These are phyloP conservation scores for Lophotis ruficrista DNA, from an alignment of 2,113 vertebrate species.

Conservation along the genomic window DNA sequence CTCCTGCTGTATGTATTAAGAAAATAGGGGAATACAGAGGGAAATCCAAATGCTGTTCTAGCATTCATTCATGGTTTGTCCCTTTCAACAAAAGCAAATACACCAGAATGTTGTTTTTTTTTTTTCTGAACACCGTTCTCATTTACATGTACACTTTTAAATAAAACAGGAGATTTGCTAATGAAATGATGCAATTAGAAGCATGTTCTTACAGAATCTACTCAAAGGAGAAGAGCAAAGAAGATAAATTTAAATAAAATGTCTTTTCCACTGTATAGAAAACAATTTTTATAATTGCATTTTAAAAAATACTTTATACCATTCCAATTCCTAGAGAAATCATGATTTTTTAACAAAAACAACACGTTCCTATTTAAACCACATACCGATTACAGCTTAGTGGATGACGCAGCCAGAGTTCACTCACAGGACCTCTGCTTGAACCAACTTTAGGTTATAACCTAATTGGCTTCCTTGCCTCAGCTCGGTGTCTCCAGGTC, in stretches of 20 bases:
- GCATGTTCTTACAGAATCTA: neutral
- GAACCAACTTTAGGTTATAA: constrained; percentile 59
- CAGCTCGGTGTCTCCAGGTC: constrained; percentile 9
- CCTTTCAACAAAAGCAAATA: constrained; percentile 7
- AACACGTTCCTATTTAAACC: neutral
- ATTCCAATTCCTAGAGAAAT: neutral
- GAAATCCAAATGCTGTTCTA: neutral
- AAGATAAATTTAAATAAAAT: neutral
- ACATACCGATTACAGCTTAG: neutral
- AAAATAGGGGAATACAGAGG: neutral
- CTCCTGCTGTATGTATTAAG: neutral
- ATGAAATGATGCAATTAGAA: neutral
- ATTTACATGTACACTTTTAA: neutral
- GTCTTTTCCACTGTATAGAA: neutral
- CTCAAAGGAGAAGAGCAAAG: neutral
- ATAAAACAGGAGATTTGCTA: neutral
- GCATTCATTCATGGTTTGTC: neutral
- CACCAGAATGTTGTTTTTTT: neutral
- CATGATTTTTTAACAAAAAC: neutral
- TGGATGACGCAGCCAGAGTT: neutral
- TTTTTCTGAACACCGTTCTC: neutral
- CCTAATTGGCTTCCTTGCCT: constrained; percentile 36
- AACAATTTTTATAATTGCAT: neutral
- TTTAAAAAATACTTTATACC: neutral
- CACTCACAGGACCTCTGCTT: neutral